Base-by-base conservation (phyloP, 2,113 vertebrate genomes). In the Pungitius pungitius region DNA sequence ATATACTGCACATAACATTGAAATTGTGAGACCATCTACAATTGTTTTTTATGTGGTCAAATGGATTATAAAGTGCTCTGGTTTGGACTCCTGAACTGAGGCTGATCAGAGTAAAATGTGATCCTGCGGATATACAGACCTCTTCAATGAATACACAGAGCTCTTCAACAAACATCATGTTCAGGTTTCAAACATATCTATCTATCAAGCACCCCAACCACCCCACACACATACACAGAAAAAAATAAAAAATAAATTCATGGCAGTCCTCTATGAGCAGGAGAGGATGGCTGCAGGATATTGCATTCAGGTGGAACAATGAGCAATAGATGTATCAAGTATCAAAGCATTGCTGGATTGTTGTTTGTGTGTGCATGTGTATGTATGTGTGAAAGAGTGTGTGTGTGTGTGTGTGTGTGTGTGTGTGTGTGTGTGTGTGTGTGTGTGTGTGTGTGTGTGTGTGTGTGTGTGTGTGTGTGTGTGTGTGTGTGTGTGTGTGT, bases 261-360 rank as follows among this genome's bases (percentile, higher is more conserved):
- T 47, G 58, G 73, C 54, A 61, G 73, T 60, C 69, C 79, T 85
- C 61, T 61, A 74, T 59, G 78, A 73, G 66, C 63, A 56, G 47
- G 69, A 81, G 57, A 54, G 56, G 51, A 61, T 35, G 68, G 85
- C 39, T 45, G 55, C 68, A 75, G 80, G 77, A 85, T 81, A 85
- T 82, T 85, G 78, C 84, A 81, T 85, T 80, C 77, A 86, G 84
- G 84, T 90, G 83, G 85, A 90, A 87, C 84, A 89, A 90, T 88
- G 85, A 80, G 75, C 81, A 78, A 90, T 81, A 89, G 69, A 89
- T 88, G 82, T 84, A 88, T 90, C 82, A 87, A 87, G 84, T 89
- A 91, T 92, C 90, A 90, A 91, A 92, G 88, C 84, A 80, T 66
- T 39, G 17, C 71, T 77, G 69, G 47, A 69, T 75, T 56, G 12